Percentiles rank a stretch among this genome's conserved stretches.
These are phyloP conservation scores for Malthinus seriepunctatus DNA, from an alignment of 2,888 invertebrate species.

Conservation along the genomic window DNA sequence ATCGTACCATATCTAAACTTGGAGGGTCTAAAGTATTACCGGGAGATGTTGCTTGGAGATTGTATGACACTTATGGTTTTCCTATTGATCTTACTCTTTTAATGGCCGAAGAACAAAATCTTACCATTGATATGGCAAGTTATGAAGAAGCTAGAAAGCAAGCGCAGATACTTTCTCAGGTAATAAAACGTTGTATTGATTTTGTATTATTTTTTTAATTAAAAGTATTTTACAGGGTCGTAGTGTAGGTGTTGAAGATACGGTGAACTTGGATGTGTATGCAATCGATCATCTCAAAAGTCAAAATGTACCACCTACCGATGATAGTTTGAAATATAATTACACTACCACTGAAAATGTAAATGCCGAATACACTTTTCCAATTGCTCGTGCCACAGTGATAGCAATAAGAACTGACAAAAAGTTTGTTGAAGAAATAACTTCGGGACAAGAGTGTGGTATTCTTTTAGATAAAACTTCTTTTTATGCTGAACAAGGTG, in stretches of 20 bases:
- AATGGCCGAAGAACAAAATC: slow-evolving; percentile 95
- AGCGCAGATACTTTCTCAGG: slow-evolving; percentile 86
- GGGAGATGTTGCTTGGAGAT: slow-evolving; percentile 95
- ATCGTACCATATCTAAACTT: slow-evolving; percentile 87
- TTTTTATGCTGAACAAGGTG: slow-evolving; percentile 99
- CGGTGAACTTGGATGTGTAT: slow-evolving; percentile 91
- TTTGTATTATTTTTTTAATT: background rate
- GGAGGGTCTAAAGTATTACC: slow-evolving; percentile 73
- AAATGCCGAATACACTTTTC: slow-evolving; percentile 77
- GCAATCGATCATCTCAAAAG: slow-evolving; percentile 89
- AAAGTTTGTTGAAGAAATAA: slow-evolving; percentile 81
- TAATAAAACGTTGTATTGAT: slow-evolving; percentile 28
- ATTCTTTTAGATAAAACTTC: slow-evolving; percentile 87
- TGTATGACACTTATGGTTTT: slow-evolving; percentile 99
- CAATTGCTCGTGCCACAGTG: slow-evolving; percentile 72
- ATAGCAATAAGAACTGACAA: slow-evolving; percentile 80
- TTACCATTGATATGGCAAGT: slow-evolving; percentile 83
- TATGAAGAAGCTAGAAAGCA: slow-evolving; percentile 92
- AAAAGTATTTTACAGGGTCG: slow-evolving; percentile 61
- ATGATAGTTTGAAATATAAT: slow-evolving; percentile 91
- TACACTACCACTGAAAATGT: slow-evolving; percentile 71
- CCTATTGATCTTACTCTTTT: slow-evolving; percentile 96
- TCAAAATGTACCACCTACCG: slow-evolving; percentile 74
- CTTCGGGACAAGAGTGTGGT: slow-evolving; percentile 87
- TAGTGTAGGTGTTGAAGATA: slow-evolving; percentile 77